Conservation (phyloP, 2,113 vertebrate species). For the Hoplias malabaricus region DNA sequence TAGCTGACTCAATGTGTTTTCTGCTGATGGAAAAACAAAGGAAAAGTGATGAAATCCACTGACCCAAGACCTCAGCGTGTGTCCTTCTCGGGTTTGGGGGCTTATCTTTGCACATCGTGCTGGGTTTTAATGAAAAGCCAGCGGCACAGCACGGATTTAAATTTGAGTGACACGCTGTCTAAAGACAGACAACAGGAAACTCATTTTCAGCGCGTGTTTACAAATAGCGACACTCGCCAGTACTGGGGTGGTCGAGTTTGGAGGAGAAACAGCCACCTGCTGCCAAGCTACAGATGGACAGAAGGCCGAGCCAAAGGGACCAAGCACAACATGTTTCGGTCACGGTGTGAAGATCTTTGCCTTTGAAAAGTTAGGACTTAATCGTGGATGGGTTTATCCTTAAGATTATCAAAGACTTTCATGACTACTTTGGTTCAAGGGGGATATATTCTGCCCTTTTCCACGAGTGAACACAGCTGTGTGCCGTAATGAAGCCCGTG, state of each 20-base stretch:
- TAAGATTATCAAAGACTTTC: too few relatives aligned
- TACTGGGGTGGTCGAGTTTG: constrained; percentile 2
- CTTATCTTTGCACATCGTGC: neutral
- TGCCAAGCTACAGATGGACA: constrained; percentile 31
- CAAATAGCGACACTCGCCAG: constrained; percentile 19
- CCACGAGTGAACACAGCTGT: too few relatives aligned
- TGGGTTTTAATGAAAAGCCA: constrained; percentile 7
- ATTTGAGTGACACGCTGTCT: neutral
- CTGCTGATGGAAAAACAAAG: neutral
- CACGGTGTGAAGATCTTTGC: neutral
- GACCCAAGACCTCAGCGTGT: neutral
- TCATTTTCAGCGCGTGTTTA: constrained; percentile 27
- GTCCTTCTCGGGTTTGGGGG: neutral
- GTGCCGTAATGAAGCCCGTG: too few relatives aligned
- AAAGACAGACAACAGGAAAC: neutral
- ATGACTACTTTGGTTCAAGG: too few relatives aligned
- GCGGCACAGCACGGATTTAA: neutral
- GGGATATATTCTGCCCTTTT: too few relatives aligned
- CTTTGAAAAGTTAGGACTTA: neutral
- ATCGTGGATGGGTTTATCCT: neutral
- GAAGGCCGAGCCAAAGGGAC: constrained; percentile 10
- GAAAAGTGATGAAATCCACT: neutral
- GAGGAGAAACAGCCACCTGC: neutral
- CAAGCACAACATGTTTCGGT: neutral
- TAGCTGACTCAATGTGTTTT: constrained; percentile 3